Evolutionary conservation across 64 coral and sea anemone species (phyloP).

Genomic region (Pocillopora verrucosa): DNA sequence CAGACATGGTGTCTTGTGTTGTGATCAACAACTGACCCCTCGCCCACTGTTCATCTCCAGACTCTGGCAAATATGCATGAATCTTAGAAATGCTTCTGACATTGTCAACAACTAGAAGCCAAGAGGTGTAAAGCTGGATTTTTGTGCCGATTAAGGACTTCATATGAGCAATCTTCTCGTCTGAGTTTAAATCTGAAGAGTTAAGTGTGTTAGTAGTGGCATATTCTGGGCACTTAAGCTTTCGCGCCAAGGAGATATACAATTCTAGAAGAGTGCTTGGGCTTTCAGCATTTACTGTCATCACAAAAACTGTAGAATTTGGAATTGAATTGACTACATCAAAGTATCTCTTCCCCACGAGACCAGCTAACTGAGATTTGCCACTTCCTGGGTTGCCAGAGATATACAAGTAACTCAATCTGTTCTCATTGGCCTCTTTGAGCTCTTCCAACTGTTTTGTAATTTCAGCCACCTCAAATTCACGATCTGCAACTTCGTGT

Average conservation of each 20-base stretch:
- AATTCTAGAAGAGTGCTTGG: slow-evolving; percentile 35
- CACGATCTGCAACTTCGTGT: not conserved
- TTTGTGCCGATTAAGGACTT: not conserved
- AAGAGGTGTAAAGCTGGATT: slow-evolving; percentile 3
- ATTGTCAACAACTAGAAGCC: slow-evolving; percentile 25
- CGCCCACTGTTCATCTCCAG: not conserved
- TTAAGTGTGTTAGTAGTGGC: not conserved
- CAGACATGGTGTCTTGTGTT: slow-evolving; percentile 24
- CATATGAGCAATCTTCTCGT: not conserved
- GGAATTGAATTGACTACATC: slow-evolving; percentile 9
- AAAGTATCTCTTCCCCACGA: slow-evolving; percentile 42
- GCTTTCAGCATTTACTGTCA: slow-evolving; percentile 49
- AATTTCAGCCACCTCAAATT: not conserved
- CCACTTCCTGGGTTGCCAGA: slow-evolving; percentile 11
- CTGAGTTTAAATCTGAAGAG: not conserved
- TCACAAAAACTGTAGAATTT: slow-evolving; percentile 27
- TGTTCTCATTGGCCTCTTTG: not conserved
- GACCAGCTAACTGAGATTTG: not conserved
- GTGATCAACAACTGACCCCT: slow-evolving; percentile 32
- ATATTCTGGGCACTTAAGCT: slow-evolving; percentile 12
- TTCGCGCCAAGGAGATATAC: not conserved
- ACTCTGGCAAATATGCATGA: not conserved
- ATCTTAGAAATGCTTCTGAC: not conserved
- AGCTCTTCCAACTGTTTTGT: not conserved
- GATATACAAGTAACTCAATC: not conserved